Base-by-base conservation (phyloP, 2,888 invertebrate species). In the Trachelus troglodyta region DNA sequence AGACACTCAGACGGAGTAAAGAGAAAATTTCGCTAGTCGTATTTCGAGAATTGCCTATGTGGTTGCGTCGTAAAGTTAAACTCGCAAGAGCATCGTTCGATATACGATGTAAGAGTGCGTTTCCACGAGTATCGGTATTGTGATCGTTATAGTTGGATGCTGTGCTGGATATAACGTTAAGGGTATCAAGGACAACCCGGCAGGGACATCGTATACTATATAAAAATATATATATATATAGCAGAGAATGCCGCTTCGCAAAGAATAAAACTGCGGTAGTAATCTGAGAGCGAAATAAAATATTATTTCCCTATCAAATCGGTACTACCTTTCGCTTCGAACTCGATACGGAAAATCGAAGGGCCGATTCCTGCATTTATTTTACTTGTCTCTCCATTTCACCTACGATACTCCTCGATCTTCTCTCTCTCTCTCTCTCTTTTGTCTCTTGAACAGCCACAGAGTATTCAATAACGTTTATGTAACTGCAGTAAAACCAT, bases 221-320 rank as follows among this genome's bases (percentile, higher is more conserved):
- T 23, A 71, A 11, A 15, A 4, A 35, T 12, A 71, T 69, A 33
- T 23, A 69, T 69, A 33, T 30, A 71, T 31, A 56, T 9, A 23
- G 23, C 12, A 6, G 23, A 69, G 68, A 78, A 79, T 77, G 76
- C 84, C 83, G 84, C 86, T 85, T 81, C 81, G 76, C 69, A 76
- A 84, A 76, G 84, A 85, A 87, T 85, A 85, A 86, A 89, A 85
- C 82, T 82, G 81, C 79, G 82, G 80, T 77, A 80, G 85, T 85
- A 87, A 87, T 87, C 88, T 87, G 82, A 83, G 81, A 83, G 82
- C 80, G 86, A 86, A 89, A 88, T 89, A 89, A 89, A 89, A 89
- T 90, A 90, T 90, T 88, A 89, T 89, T 89, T 88, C 87, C 87
- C 87, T 87, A 89, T 90, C 87, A 88, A 90, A 88, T 85, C 85